Percentiles rank a stretch among this genome's conserved stretches.
phyloP scores from a whole-genome alignment of 2,888 invertebrate species.

The Folsomia candida region DNA sequence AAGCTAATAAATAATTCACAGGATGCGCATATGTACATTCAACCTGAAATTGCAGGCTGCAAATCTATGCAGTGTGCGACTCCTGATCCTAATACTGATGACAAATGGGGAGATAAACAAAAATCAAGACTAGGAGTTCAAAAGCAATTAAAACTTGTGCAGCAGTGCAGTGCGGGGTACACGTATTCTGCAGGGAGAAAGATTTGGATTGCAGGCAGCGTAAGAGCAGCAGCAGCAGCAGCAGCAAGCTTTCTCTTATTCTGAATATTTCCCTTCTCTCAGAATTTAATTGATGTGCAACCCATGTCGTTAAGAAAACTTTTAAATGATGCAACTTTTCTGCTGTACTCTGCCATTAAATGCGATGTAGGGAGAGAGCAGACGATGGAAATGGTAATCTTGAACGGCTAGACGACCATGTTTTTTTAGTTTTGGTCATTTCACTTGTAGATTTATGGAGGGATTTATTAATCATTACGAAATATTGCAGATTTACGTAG shows the following conservation, averaged over 20 bases:
- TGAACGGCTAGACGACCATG: background rate
- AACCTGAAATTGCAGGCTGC: too few species aligned
- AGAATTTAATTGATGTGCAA: conserved; percentile 35
- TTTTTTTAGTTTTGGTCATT: background rate
- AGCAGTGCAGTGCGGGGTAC: background rate
- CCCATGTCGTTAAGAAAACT: conserved; percentile 29
- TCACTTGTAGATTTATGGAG: background rate
- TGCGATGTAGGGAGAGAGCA: background rate
- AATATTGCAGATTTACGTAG: too few species aligned
- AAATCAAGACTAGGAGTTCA: background rate
- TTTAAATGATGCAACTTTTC: conserved; percentile 32
- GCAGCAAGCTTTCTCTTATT: background rate
- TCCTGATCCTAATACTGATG: too few species aligned
- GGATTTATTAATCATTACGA: too few species aligned
- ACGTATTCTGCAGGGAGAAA: background rate
- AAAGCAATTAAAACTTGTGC: background rate
- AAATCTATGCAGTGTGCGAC: too few species aligned
- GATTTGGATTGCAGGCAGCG: background rate
- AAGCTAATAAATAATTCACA: too few species aligned
- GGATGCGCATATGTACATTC: too few species aligned
- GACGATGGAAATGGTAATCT: background rate
- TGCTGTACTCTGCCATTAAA: conserved; percentile 15
- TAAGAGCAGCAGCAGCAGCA: background rate
- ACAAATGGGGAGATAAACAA: background rate
- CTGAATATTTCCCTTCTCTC: conserved; percentile 12